phyloP scores from a whole-genome alignment of 2,888 invertebrate species.

The Trichopria drosophilae region DNA sequence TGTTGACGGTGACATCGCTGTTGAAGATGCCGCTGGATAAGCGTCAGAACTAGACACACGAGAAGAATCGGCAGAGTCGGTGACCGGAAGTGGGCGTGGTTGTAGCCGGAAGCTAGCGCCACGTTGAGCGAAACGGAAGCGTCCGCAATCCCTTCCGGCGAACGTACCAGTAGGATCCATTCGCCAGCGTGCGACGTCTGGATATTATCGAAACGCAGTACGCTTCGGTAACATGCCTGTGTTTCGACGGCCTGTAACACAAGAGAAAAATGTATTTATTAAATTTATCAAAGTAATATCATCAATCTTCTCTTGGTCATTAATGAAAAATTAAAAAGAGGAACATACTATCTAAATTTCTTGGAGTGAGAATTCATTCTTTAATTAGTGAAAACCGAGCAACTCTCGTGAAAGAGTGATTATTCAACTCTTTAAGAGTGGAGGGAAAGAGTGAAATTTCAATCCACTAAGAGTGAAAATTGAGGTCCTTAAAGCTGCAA shows the following conservation, averaged over 20 bases:
- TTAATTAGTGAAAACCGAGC: no score
- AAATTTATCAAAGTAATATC: no score
- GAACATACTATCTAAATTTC: no score
- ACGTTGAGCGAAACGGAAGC: slow-evolving; percentile 67
- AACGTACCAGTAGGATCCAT: slow-evolving; percentile 67
- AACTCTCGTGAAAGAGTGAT: no score
- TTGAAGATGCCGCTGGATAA: slow-evolving; percentile 34
- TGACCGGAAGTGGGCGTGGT: slow-evolving; percentile 42
- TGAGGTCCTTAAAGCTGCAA: no score
- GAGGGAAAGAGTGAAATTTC: no score
- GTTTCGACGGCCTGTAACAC: slow-evolving; percentile 62
- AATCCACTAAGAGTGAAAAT: no score
- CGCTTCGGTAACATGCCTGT: slow-evolving; percentile 65
- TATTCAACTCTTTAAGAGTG: no score
- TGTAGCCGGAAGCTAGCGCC: slow-evolving; percentile 49
- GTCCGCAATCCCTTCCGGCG: slow-evolving; percentile 66
- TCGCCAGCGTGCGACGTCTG: slow-evolving; percentile 66
- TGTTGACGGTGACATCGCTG: slow-evolving; percentile 15
- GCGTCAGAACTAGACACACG: slow-evolving; percentile 42
- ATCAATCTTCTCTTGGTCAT: no score
- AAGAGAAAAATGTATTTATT: slow-evolving; percentile 14
- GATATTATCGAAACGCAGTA: slow-evolving; percentile 64
- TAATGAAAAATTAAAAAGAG: no score
- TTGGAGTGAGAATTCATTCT: no score
- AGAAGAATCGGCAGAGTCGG: slow-evolving; percentile 41